Evolutionary conservation across 1,140 invertebrate species (phyloP), one percentile per base, ranked within the genome.

Genomic region (Brachionus asplanchnoidis): DNA sequence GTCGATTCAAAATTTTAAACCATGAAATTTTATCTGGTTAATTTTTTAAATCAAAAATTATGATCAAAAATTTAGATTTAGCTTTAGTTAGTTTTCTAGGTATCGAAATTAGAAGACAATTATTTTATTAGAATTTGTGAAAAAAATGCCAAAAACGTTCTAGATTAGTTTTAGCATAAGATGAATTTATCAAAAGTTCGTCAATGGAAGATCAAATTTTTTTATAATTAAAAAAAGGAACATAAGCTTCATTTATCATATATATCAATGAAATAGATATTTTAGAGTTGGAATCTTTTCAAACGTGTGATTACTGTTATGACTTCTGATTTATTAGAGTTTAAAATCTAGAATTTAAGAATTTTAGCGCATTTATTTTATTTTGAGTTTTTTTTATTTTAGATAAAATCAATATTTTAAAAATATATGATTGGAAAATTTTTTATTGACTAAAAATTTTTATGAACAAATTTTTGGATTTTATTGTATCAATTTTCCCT

Each of bases 381-480:
- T 60, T 60, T 60, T 60, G 20, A 60, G 20, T 8, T 20, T 60
- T 60, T n/a, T 60, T 23, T 17, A 20, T 20, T 23, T 60, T 60
- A 60, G 53, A 60, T 60, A 60, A 23, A 60, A 60, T 60, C 53
- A 60, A 60, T 60, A 60, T 60, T 60, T 60, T 17, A 53, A 60
- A 23, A 60, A 60, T 23, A 60, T 60, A 60, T 60, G 53, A 60
- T 17, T 60, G 20, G 20, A 23, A 60, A 20, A 60, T 20, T 9
- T 60, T 20, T 60, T 60, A 60, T 60, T 60, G 53, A 60, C 23
- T 60, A 60, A 60, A 28, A 60, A 23, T 68, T 68, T 68, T 68
- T 68, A 68, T 68, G 66, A 68, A 68, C 66, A 68, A 68, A 32
- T 68, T 68, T 68, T 68, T 68, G 66, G 32, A 68, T 68, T 68